Conservation (phyloP, 2,797 vertebrate species). For the Prionace glauca region DNA sequence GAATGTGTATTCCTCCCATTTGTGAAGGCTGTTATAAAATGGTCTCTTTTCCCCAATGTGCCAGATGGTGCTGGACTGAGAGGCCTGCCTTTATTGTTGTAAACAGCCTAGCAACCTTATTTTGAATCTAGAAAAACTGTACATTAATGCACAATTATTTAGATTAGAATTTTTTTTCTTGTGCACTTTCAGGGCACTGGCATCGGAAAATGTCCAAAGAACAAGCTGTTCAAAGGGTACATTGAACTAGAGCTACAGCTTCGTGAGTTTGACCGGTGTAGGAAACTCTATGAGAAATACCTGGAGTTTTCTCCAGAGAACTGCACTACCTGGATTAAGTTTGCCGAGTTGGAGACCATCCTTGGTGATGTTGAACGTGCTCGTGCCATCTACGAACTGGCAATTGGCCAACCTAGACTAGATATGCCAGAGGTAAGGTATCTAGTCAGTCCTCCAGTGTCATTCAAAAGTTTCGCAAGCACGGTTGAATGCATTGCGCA, state of each 20-base stretch:
- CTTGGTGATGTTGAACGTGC: slow-evolving; percentile 81
- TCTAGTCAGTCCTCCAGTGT: neutral
- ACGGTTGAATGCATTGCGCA: neutral
- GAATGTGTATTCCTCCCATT: neutral
- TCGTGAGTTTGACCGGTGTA: slow-evolving; percentile 90
- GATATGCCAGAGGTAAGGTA: slow-evolving; percentile 93
- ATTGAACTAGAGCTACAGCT: slow-evolving; percentile 92
- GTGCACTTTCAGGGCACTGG: slow-evolving; percentile 65
- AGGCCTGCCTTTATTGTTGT: neutral
- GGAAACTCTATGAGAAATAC: slow-evolving; percentile 95
- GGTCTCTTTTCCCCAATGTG: neutral
- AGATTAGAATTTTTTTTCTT: slow-evolving; percentile 5
- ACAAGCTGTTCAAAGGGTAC: slow-evolving; percentile 96
- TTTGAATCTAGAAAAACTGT: neutral
- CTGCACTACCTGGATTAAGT: slow-evolving; percentile 98
- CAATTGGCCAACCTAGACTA: slow-evolving; percentile 86
- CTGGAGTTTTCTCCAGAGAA: slow-evolving; percentile 90
- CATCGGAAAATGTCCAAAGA: slow-evolving; percentile 92
- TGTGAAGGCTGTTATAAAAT: neutral
- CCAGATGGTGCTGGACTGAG: neutral
- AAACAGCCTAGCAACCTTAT: neutral
- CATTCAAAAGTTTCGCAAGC: neutral
- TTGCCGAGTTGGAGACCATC: slow-evolving; percentile 90
- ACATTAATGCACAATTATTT: neutral
- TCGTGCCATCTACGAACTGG: slow-evolving; percentile 86